Evolutionary conservation across 2,888 invertebrate species (phyloP).

Genomic region (Agelastica alni): DNA sequence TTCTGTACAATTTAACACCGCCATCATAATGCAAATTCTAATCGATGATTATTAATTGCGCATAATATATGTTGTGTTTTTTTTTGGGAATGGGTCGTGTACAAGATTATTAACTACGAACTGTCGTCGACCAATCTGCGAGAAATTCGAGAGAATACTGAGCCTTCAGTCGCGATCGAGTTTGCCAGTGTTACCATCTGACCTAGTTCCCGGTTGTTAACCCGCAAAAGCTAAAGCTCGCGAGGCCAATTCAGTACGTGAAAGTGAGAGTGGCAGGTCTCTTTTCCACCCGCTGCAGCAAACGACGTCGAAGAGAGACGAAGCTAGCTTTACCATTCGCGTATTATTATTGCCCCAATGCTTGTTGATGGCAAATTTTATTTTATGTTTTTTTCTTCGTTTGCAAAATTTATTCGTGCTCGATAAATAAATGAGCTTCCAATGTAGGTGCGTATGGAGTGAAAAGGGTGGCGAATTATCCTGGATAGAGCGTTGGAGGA

Average conservation of each 20-base stretch:
- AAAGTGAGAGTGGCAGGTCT: conserved; percentile 63
- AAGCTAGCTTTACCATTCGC: conserved; percentile 44
- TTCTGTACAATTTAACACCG: conserved; percentile 54
- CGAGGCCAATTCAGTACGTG: conserved; percentile 64
- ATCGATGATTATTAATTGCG: conserved; percentile 19
- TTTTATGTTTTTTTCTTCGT: conserved; percentile 8
- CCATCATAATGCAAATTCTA: conserved; percentile 50
- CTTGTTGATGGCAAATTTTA: conserved; percentile 31
- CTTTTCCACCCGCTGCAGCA: conserved; percentile 39
- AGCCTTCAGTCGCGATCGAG: conserved; percentile 59
- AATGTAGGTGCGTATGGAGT: background rate
- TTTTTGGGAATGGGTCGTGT: background rate
- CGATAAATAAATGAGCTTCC: background rate
- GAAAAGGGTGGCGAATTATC: background rate
- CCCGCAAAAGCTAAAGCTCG: conserved; percentile 60
- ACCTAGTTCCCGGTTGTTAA: conserved; percentile 80
- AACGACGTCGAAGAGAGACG: conserved; percentile 26
- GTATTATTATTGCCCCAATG: conserved; percentile 40
- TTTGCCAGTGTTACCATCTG: conserved; percentile 69
- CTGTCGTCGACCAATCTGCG: conserved; percentile 56
- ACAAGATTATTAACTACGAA: no score
- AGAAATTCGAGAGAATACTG: conserved; percentile 65
- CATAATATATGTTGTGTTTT: conserved; percentile 20
- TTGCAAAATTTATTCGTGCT: conserved; percentile 29
- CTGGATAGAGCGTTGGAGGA: no score